These are phyloP conservation scores for Liodrosophila aerea DNA, from an alignment of 2,888 invertebrate genomes.

Conservation along the genomic window DNA sequence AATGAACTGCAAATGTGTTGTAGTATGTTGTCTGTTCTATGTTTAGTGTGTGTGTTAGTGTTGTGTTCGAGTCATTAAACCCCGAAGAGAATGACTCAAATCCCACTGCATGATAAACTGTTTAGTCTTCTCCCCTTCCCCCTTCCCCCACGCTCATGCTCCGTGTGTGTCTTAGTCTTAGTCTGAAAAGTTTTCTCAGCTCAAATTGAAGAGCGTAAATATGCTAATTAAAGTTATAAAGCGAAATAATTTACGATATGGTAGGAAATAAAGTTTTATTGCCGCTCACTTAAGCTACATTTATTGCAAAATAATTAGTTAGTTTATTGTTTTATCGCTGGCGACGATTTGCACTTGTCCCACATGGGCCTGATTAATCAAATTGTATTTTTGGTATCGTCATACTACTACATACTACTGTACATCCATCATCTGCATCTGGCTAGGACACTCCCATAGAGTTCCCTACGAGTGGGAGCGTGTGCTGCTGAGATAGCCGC, in stretches of 20 bases:
- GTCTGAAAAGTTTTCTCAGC: constrained; percentile 24
- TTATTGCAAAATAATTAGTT: constrained; percentile 79
- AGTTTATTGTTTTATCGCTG: constrained; percentile 49
- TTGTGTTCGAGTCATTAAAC: constrained; percentile 70
- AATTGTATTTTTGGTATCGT: constrained; percentile 11
- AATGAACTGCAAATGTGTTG: constrained; percentile 43
- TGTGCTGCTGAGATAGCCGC: constrained; percentile 43
- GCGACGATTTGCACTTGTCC: constrained; percentile 64
- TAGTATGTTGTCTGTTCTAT: constrained; percentile 27
- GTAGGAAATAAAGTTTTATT: constrained; percentile 73
- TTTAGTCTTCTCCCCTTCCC: constrained; percentile 11
- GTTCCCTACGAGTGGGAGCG: constrained; percentile 56
- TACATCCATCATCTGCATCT: constrained; percentile 54
- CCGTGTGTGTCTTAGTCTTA: constrained; percentile 1
- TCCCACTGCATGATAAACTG: constrained; percentile 53
- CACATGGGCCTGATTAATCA: constrained; percentile 55
- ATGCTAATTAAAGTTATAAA: constrained; percentile 75
- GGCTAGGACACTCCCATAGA: constrained; percentile 18
- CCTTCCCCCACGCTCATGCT: too few species aligned
- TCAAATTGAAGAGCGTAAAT: constrained; percentile 55
- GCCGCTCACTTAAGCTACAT: constrained; percentile 71
- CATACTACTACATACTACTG: too few species aligned
- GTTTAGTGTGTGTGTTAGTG: constrained; percentile 22
- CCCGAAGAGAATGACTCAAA: constrained; percentile 57
- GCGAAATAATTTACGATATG: constrained; percentile 73